These are phyloP conservation scores for Palythoa caribaeorum DNA, from an alignment of 92 coral and sea anemone genomes.

Conservation along the genomic window DNA sequence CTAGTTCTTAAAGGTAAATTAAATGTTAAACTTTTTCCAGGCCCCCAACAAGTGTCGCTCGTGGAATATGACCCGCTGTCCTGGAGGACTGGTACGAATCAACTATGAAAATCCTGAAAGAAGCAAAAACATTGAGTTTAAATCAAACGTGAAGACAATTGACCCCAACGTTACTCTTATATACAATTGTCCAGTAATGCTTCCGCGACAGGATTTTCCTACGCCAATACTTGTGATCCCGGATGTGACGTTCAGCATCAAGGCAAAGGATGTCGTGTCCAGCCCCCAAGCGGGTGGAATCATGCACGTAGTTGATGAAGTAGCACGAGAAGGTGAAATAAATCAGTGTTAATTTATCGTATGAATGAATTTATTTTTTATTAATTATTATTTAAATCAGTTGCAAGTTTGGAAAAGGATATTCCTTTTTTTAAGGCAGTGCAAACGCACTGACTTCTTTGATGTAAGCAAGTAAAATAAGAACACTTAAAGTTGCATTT, in stretches of 20 bases:
- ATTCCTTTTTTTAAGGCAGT: no score
- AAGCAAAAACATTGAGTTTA: conserved; percentile 49
- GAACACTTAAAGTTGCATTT: no score
- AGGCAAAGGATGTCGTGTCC: no score
- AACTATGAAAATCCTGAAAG: no score
- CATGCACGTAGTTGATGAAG: conserved; percentile 34
- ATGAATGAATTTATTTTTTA: no score
- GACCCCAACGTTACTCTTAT: conserved; percentile 71
- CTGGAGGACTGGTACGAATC: conserved; percentile 52
- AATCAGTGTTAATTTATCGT: conserved; percentile 44
- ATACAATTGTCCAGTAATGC: background rate
- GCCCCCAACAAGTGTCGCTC: conserved; percentile 62
- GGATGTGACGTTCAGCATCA: conserved; percentile 31
- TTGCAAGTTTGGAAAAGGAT: no score
- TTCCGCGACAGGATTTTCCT: conserved; percentile 57
- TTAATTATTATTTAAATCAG: no score
- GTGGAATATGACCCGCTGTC: conserved; percentile 82
- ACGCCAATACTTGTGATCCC: background rate
- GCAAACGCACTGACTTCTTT: no score
- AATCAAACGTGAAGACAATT: conserved; percentile 62
- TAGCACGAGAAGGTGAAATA: conserved; percentile 77
- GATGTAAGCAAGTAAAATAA: no score
- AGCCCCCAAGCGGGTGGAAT: no score
- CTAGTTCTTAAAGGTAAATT: no score
- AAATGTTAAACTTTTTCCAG: background rate